These are phyloP conservation scores for Tragelaphus buxtoni DNA, from an alignment of 2,113 vertebrate species.

Conservation along the genomic window DNA sequence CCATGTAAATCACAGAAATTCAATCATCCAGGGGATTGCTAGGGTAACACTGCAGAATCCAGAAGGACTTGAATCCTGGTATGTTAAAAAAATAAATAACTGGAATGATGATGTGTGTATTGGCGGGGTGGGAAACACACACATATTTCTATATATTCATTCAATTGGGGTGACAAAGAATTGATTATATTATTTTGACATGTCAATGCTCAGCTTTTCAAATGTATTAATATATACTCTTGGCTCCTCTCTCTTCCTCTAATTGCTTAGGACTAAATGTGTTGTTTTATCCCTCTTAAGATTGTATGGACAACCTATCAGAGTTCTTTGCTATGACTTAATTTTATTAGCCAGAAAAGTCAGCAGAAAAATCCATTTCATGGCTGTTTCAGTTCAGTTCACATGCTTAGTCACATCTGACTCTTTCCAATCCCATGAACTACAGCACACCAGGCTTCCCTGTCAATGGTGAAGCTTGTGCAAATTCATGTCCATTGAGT, in stretches of 20 bases:
- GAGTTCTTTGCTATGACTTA: not conserved
- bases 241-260: not conserved
- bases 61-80: not conserved
- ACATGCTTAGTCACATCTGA: not conserved
- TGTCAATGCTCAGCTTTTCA: not conserved
- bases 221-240: not conserved
- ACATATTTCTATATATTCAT: not conserved
- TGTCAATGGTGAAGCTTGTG: not conserved
- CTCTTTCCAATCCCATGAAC: not conserved
- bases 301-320: not conserved
- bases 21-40: not conserved
- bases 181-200: not conserved
- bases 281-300: not conserved
- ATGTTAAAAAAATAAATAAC: not conserved
- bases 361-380: not conserved
- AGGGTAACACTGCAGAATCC: not conserved
- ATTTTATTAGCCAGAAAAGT: not conserved
- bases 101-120: not conserved
- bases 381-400: not conserved
- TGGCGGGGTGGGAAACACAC: not conserved
- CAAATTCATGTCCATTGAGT: not conserved
- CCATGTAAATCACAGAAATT: not conserved
- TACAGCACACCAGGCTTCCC: not conserved
- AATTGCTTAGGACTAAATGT: not conserved
- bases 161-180: not conserved